phyloP scores from a whole-genome alignment of 2,113 vertebrate species.

The Myanophis thanlyinensis region DNA sequence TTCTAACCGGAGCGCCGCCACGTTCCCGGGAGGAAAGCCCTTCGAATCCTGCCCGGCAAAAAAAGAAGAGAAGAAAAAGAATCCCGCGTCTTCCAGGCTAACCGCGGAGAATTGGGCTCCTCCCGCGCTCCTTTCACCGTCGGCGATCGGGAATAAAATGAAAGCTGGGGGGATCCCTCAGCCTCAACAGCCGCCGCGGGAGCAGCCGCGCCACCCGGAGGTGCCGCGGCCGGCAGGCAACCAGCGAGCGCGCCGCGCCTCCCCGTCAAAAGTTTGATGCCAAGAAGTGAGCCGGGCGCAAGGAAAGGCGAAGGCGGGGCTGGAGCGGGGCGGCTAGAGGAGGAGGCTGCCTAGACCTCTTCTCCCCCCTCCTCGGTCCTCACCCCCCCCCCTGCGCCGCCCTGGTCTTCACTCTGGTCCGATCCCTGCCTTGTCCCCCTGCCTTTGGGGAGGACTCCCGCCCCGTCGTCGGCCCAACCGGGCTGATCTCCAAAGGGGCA shows the following conservation, averaged over 20 bases:
- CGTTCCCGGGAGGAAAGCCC: conserved; percentile 57
- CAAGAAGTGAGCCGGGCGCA: conserved; percentile 39
- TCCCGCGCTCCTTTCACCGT: conserved; percentile 54
- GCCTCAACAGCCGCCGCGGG: conserved; percentile 26
- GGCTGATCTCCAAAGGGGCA: conserved; percentile 7
- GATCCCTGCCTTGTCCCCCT: not conserved
- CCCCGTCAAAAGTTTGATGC: conserved; percentile 62
- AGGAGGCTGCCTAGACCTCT: not conserved
- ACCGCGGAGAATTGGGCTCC: conserved; percentile 63
- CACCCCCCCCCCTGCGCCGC: conserved; percentile 34
- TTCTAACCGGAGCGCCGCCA: conserved; percentile 63
- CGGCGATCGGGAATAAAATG: conserved; percentile 53
- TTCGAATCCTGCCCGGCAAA: conserved; percentile 17
- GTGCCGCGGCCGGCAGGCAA: not conserved
- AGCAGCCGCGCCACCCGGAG: conserved; percentile 19
- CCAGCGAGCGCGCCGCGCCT: conserved; percentile 26
- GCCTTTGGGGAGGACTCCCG: no score
- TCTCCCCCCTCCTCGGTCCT: not conserved
- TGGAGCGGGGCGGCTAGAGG: not conserved
- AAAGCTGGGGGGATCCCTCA: conserved; percentile 39
- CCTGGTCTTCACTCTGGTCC: not conserved
- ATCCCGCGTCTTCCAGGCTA: conserved; percentile 60
- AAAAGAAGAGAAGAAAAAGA: conserved; percentile 47
- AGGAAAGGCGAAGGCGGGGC: conserved; percentile 24
- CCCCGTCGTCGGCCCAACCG: not conserved